Base-by-base conservation (phyloP, 2,888 invertebrate genomes). In the Xanthia icteritia region DNA sequence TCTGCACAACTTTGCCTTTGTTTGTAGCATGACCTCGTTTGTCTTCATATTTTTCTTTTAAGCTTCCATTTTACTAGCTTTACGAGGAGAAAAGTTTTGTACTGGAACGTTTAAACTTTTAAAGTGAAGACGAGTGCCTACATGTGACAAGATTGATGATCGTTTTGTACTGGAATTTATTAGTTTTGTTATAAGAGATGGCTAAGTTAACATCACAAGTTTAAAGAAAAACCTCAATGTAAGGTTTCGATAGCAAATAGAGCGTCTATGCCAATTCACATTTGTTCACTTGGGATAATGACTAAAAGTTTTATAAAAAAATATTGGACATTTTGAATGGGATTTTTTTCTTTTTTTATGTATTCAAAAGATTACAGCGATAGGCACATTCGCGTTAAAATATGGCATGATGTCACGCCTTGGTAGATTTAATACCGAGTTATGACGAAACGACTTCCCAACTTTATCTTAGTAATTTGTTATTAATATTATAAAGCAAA, bases 21-120 rank as follows among this genome's bases (percentile, higher is more conserved):
- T 67, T 58, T 64, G 15, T 15, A 15, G 3, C 9, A 48, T 72
- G 81, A 81, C 85, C 76, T 45, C 36, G 58, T 83, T 81, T 48
- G 13, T 20, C 23, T 27, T 69, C 39, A 45, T 42, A 61, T 39
- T 81, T 79, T 79, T 56, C 60, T 77, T 73, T 48, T 2, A 45
- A 64, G 6, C 17, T 63, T 13, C 31, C 51, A 70, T 74, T 80
- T 63, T 70, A 39, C 36, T 36, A 64, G 4, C 31, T 20, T 69
- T 45, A 39, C 6, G 27, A 56, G 36, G 45, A 54, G 27, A 36
- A 51, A 83, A 79, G 58, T 79, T 79, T 54, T 45, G 23, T 61
- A 48, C 27, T 9, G 36, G 20, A 69, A 8, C 77, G 42, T 58
- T 82, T 58, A 23, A 79, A 76, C 15, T 64, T 63, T 64, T 45